phyloP scores from a whole-genome alignment of 2,113 vertebrate species.

The Ploceus nigricollis region DNA sequence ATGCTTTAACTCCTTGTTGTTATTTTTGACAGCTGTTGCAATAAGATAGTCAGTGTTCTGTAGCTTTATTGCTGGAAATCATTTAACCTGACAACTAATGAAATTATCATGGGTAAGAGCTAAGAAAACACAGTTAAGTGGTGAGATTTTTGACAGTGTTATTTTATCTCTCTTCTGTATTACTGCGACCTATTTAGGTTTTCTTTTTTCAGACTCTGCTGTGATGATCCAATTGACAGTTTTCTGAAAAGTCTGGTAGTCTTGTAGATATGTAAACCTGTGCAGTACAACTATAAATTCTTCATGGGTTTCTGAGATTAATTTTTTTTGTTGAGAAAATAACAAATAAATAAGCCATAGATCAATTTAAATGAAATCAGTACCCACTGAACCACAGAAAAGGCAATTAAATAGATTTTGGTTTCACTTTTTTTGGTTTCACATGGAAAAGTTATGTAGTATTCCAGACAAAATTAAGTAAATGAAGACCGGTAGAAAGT shows the following conservation, averaged over 20 bases:
- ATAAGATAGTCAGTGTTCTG: background rate
- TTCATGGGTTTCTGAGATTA: background rate
- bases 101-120: background rate
- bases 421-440: background rate
- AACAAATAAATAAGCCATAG: background rate
- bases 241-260: background rate
- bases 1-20: background rate
- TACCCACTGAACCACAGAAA: background rate
- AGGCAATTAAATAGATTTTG: background rate
- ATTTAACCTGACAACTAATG: background rate
- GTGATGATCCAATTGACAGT: background rate
- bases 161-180: background rate
- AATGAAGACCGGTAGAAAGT: background rate
- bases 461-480: background rate
- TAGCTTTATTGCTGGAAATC: background rate
- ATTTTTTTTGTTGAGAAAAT: background rate
- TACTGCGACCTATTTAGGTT: background rate
- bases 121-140: background rate
- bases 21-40: background rate
- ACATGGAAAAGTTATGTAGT: rapidly evolving
- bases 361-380: background rate
- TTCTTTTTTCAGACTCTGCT: background rate
- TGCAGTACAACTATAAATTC: background rate
- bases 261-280: background rate
- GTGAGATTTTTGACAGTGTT: background rate